Evolutionary conservation across 1,140 invertebrate species (phyloP).

Genomic region (Neotoxoptera formosana): DNA sequence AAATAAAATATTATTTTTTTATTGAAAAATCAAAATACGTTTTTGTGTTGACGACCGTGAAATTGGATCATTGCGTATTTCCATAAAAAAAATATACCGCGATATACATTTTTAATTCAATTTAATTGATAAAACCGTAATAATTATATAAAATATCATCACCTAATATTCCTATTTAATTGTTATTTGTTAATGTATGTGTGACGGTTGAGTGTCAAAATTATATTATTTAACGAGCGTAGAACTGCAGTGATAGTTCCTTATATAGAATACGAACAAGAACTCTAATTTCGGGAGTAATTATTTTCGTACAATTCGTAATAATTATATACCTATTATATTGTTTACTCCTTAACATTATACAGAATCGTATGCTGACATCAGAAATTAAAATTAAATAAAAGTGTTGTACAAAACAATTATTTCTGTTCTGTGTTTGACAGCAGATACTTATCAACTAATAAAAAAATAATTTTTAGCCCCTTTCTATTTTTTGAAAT

Average conservation of each 20-base stretch:
- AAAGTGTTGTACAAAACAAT: background rate
- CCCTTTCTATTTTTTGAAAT: background rate
- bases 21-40: background rate
- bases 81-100: too few species aligned
- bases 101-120: too few species aligned
- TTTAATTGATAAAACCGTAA: background rate
- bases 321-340: background rate
- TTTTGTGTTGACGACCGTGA: background rate
- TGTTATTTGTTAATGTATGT: background rate
- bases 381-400: too few species aligned
- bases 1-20: conserved; percentile 2
- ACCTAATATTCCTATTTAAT: background rate
- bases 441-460: background rate
- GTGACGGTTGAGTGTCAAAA: background rate
- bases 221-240: background rate
- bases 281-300: background rate
- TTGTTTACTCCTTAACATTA: background rate
- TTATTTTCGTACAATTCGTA: background rate
- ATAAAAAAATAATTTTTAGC: background rate
- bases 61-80: too few species aligned
- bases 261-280: background rate
- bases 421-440: background rate
- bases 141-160: too few species aligned
- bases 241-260: background rate
- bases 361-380: background rate